A percentile compares a stretch with the other conserved stretches of the same genome.
Evolutionary conservation across 30 jellyfish, hydroid and myxozoan genomes (phyloP).

Genomic region (Aurelia sp.): DNA sequence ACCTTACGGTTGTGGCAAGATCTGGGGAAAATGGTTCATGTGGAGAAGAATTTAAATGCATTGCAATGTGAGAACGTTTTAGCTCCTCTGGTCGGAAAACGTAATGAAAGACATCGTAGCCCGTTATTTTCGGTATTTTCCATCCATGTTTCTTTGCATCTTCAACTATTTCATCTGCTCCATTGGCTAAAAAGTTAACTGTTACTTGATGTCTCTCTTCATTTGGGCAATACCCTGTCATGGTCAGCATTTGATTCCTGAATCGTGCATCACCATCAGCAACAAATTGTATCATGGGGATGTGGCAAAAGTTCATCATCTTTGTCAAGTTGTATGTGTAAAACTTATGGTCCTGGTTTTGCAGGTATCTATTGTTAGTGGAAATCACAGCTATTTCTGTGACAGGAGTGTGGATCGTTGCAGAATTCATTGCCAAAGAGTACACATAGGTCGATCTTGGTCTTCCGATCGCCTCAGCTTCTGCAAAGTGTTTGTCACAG

Average conservation of each 20-base stretch:
- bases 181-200: no score
- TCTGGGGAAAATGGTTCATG: slow-evolving; percentile 1
- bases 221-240: slow-evolving; percentile 6
- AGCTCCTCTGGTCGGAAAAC: slow-evolving; percentile 12
- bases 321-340: slow-evolving; percentile 20
- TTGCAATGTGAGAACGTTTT: neutral
- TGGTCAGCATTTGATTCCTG: slow-evolving; percentile 24
- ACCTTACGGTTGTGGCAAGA: no score
- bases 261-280: slow-evolving; percentile 36
- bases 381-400: no score
- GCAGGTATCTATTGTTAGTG: neutral
- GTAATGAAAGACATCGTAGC: neutral
- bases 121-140: slow-evolving; percentile 10
- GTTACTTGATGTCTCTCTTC: no score
- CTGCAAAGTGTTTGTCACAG: slow-evolving; percentile 24
- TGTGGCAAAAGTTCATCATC: slow-evolving; percentile 11
- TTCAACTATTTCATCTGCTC: no score
- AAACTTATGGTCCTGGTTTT: slow-evolving; percentile 20
- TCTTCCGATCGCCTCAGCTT: slow-evolving; percentile 15
- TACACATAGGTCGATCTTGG: slow-evolving; percentile 35
- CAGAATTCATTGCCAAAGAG: slow-evolving; percentile 22
- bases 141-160: neutral
- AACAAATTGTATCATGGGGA: slow-evolving; percentile 12
- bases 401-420: no score
- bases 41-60: neutral